These are phyloP conservation scores for Syrmaticus mikado DNA, from an alignment of 2,113 vertebrate genomes.

Conservation along the genomic window DNA sequence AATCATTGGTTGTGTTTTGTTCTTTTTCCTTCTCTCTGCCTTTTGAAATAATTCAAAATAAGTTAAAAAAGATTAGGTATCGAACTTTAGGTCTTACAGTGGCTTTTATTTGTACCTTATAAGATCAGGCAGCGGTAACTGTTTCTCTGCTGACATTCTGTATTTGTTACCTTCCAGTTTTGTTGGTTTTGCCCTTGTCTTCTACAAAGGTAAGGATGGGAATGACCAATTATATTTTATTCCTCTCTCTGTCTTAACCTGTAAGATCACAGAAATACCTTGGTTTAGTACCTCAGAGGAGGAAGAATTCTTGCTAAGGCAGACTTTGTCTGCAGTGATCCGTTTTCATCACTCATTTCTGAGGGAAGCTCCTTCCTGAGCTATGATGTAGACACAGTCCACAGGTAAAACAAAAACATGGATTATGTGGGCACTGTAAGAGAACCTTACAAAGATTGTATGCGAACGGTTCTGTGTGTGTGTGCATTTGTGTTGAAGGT, in stretches of 20 bases:
- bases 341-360: not conserved
- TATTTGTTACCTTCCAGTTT: not conserved
- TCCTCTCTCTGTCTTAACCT: not conserved
- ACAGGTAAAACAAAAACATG: not conserved
- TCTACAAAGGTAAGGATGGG: not conserved
- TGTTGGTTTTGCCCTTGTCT: not conserved
- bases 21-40: not conserved
- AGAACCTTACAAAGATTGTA: not conserved
- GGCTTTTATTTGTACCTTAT: not conserved
- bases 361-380: not conserved
- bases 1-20: not conserved
- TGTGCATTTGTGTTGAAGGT: not conserved
- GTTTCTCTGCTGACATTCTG: not conserved
- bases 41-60: not conserved
- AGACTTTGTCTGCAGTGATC: not conserved
- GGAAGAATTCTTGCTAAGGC: not conserved
- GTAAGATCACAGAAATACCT: not conserved
- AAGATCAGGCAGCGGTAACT: not conserved
- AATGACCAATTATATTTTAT: not conserved
- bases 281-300: not conserved
- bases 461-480: not conserved
- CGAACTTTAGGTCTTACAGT: not conserved
- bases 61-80: not conserved
- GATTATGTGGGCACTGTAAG: not conserved
- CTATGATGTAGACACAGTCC: not conserved